A percentile compares a stretch with the other conserved stretches of the same genome.
Conservation (phyloP, 1,140 invertebrate genomes). For the Zaprionus kolodkinae region DNA sequence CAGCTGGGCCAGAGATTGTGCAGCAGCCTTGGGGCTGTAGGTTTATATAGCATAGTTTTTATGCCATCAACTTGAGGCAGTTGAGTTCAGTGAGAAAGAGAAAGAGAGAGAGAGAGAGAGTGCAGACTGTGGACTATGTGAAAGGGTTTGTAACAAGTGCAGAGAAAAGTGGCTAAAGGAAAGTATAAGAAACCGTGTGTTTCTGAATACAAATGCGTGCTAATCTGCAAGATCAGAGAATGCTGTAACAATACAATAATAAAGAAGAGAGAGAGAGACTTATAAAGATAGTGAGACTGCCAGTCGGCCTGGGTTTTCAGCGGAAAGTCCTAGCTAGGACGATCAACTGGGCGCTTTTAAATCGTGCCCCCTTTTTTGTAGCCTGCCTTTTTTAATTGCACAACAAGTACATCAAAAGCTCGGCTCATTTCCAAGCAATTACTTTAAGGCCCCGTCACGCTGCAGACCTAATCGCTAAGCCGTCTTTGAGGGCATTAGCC, state of each 20-base stretch:
- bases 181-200: too few species aligned
- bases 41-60: conserved; percentile 35
- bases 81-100: not conserved
- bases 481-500: conserved; percentile 65
- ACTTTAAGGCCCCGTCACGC: conserved; percentile 57
- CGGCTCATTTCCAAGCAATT: conserved; percentile 65
- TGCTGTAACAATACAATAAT: too few species aligned
- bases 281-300: too few species aligned
- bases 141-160: not conserved
- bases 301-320: too few species aligned
- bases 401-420: conserved; percentile 46
- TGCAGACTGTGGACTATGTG: not conserved
- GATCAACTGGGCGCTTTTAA: not conserved
- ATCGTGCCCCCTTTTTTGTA: not conserved
- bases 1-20: conserved; percentile 8
- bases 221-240: too few species aligned
- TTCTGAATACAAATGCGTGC: too few species aligned
- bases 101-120: too few species aligned
- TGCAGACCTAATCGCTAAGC: conserved; percentile 59
- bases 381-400: conserved; percentile 44
- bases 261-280: not conserved
- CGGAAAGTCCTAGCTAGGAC: not conserved
- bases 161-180: not conserved
- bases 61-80: not conserved
- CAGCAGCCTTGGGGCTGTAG: conserved; percentile 27